Evolutionary conservation across 2,888 invertebrate genomes (phyloP).

Genomic region (Pandemis heparana): DNA sequence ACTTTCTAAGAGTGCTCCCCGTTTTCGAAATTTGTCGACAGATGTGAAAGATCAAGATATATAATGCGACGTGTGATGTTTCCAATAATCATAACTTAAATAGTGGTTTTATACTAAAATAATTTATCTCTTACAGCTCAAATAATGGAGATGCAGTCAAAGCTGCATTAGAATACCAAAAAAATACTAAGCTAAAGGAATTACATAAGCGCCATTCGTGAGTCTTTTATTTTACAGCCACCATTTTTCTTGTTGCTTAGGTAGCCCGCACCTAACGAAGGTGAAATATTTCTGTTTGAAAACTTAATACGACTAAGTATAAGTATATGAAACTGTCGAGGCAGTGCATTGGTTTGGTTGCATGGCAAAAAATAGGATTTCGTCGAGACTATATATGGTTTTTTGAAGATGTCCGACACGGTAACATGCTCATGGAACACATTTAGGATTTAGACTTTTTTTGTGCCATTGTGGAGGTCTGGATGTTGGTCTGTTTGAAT

Average conservation of each 20-base stretch:
- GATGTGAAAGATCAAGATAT: slow-evolving; percentile 34
- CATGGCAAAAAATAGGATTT: not conserved
- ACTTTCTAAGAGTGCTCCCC: slow-evolving; percentile 35
- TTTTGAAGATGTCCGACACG: not conserved
- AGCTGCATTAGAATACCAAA: slow-evolving; percentile 14
- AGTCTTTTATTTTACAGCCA: slow-evolving; percentile 36
- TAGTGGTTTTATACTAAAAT: slow-evolving; percentile 36
- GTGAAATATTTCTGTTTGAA: not conserved
- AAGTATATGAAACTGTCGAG: not conserved
- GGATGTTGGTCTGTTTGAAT: not conserved
- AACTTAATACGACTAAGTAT: not conserved
- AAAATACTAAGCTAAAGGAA: slow-evolving; percentile 36
- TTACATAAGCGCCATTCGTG: slow-evolving; percentile 32
- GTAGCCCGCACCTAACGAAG: slow-evolving; percentile 11
- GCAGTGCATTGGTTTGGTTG: not conserved
- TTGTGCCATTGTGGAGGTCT: not conserved
- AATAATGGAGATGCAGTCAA: slow-evolving; percentile 27
- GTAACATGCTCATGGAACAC: not conserved
- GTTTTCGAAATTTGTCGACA: slow-evolving; percentile 26
- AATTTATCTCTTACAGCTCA: slow-evolving; percentile 35
- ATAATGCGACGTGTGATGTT: slow-evolving; percentile 29
- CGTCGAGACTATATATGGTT: not conserved
- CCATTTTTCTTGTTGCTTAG: slow-evolving; percentile 10
- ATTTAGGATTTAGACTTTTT: not conserved
- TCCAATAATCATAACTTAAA: slow-evolving; percentile 36